phyloP scores from a whole-genome alignment of 2,888 invertebrate species.

The Galeruca laticollis region DNA sequence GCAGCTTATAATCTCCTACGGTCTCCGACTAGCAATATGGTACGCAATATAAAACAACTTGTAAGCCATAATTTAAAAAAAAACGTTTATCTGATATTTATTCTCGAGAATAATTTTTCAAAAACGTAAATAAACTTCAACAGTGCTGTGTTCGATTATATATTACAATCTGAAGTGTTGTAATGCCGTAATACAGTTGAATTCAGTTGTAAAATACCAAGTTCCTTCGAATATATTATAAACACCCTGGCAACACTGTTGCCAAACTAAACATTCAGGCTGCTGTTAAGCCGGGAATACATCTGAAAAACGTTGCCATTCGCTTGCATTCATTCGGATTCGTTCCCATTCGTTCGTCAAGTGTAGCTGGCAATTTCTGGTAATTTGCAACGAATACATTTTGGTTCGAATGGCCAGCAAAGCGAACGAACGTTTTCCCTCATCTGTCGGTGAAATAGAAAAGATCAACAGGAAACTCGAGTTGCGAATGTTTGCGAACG shows the following conservation, averaged over 20 bases:
- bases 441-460: no score
- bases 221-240: conserved; percentile 23
- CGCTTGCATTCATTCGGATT: no score
- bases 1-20: conserved; percentile 3
- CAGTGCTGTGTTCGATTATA: conserved; percentile 20
- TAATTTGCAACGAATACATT: no score
- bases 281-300: no score
- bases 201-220: conserved; percentile 28
- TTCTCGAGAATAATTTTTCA: conserved; percentile 20
- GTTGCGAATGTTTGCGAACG: no score
- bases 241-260: background rate
- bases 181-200: conserved; percentile 27
- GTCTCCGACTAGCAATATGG: conserved; percentile 1
- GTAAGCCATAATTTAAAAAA: conserved; percentile 15
- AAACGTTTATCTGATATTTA: conserved; percentile 14
- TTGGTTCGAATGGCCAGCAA: no score
- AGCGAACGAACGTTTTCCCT: no score
- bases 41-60: conserved; percentile 3
- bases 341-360: no score
- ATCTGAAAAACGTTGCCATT: no score
- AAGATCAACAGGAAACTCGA: no score
- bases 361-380: no score
- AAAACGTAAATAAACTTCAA: conserved; percentile 30
- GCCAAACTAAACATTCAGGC: background rate
- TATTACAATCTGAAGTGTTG: conserved; percentile 28